Evolutionary conservation across 2,888 invertebrate genomes (phyloP).

Genomic region (Rhagophthalmus giganteus): DNA sequence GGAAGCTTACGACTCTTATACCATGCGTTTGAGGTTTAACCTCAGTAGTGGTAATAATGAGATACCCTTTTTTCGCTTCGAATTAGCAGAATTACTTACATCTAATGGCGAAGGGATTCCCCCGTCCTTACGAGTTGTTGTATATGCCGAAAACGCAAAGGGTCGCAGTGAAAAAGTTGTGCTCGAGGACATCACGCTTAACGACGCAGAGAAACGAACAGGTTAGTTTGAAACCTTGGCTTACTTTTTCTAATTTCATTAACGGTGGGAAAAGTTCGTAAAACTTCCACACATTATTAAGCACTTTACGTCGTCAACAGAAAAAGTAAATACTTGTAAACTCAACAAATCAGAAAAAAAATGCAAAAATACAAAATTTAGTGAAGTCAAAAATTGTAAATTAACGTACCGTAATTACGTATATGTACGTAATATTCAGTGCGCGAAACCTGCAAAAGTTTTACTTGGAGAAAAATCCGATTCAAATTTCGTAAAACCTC

Average conservation of each 20-base stretch:
- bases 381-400: too few relatives aligned
- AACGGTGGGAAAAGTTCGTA: slow-evolving; percentile 7
- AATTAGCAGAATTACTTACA: slow-evolving; percentile 65
- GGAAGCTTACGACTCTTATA: slow-evolving; percentile 78
- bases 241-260: slow-evolving; percentile 9
- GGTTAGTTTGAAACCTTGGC: slow-evolving; percentile 58
- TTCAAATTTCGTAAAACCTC: background rate
- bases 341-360: too few relatives aligned
- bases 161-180: slow-evolving; percentile 81
- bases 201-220: slow-evolving; percentile 83
- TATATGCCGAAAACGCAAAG: slow-evolving; percentile 83
- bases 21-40: slow-evolving; percentile 71
- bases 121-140: slow-evolving; percentile 73
- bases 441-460: too few relatives aligned
- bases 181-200: slow-evolving; percentile 83
- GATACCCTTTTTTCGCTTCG: slow-evolving; percentile 65
- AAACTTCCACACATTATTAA: too few relatives aligned
- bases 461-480: background rate
- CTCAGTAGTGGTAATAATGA: slow-evolving; percentile 64
- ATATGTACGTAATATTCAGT: too few relatives aligned
- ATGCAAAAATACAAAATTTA: too few relatives aligned
- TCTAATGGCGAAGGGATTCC: slow-evolving; percentile 52
- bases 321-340: too few relatives aligned
- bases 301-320: too few relatives aligned
- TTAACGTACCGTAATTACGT: too few relatives aligned